Evolutionary conservation across 2,797 vertebrate genomes (phyloP), one percentile per base, ranked within the genome.

Genomic region (Microctenopoma steveboyesi): DNA sequence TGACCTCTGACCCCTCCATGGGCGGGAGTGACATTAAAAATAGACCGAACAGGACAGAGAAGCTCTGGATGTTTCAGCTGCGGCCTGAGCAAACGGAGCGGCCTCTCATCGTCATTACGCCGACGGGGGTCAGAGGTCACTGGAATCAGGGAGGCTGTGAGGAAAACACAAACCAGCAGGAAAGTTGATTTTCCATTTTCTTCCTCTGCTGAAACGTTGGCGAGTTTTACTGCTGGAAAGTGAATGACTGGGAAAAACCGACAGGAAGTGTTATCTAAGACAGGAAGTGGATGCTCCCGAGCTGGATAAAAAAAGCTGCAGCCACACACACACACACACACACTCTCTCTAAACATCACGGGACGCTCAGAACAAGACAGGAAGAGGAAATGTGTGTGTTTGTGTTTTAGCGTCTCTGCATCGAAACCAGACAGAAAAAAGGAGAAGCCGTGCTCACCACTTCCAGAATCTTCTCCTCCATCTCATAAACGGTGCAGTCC

Each of bases 391-490:
- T 28, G 14, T 42, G 43, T 48, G 46, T 54, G 39, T 37, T n/a
- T 53, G 51, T 62, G 48, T 57, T 28, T 76, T 28, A 56, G n/a
- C 27, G 64, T 64, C 66, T 76, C 46, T 39, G 62, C 13, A 51
- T 48, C 27, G 45, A 56, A 47, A 52, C 39, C 27, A 57, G 37
- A 11, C 3, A 37, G 2, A 37, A 37, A 37, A 37, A 37, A 37
- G 37, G 2, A 11, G 28, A 64, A 58, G 39, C 37, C 22, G 35
- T 60, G 95, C 97, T 97, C 93, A 99, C 97, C 85, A 98, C 96
- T 86, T 93, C 93, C 88, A 97, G 89, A 89, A 97, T 97, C 94
- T 96, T 96, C 87, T 98, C 96, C 82, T 99, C 97, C 92, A 98
- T 98, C 90, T 97, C 94, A 69, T 93, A 95, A 50, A 98, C 91